Evolutionary conservation across 2,888 invertebrate genomes (phyloP).

Genomic region (Odiellus spinosus): DNA sequence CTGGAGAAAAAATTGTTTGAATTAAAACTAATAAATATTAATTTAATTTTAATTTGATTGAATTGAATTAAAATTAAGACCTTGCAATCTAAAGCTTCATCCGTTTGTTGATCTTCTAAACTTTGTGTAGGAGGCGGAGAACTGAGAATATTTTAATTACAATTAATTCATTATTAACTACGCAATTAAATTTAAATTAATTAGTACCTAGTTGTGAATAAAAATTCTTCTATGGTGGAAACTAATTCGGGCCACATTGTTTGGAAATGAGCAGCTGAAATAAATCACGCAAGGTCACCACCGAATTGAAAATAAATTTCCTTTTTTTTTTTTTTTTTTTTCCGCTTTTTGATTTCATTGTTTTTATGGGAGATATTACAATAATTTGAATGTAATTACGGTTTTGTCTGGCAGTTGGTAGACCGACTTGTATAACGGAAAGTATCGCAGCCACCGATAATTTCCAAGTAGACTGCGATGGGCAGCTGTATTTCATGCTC

Average conservation of each 20-base stretch:
- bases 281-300: conserved; percentile 1
- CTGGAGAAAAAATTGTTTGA: conserved; percentile 25
- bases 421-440: conserved; percentile 59
- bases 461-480: conserved; percentile 66
- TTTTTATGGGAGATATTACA: neutral
- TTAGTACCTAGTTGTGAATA: conserved; percentile 61
- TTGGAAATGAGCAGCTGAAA: conserved; percentile 24
- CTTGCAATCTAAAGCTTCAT: conserved; percentile 30
- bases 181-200: conserved; percentile 5
- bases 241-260: conserved; percentile 66
- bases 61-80: neutral
- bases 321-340: neutral
- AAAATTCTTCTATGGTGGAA: conserved; percentile 69
- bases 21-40: neutral
- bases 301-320: neutral
- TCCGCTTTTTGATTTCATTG: too few relatives aligned
- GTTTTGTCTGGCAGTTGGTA: conserved; percentile 65
- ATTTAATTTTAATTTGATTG: neutral
- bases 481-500: conserved; percentile 61
- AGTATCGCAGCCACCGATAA: conserved; percentile 58
- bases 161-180: neutral
- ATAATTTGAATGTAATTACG: conserved; percentile 40
- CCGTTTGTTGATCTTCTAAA: conserved; percentile 35
- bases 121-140: conserved; percentile 37
- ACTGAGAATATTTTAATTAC: conserved; percentile 25